Percentiles rank a stretch among this genome's conserved stretches.
phyloP scores from a whole-genome alignment of 2,113 vertebrate genomes.

The Scatophagus argus region DNA sequence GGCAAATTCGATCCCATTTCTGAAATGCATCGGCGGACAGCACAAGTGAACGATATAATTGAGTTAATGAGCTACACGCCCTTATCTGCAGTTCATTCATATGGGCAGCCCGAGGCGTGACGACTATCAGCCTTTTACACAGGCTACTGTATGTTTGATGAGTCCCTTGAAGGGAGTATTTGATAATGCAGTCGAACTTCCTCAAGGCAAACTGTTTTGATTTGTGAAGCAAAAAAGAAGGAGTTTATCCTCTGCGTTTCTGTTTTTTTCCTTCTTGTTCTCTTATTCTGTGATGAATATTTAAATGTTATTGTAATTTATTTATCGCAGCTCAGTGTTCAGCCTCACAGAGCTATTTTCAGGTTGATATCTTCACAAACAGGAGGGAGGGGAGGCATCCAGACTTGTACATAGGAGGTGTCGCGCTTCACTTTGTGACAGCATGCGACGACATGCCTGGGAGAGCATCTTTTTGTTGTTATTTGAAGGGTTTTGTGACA shows the following conservation, averaged over 20 bases:
- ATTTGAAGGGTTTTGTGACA: conserved; percentile 71
- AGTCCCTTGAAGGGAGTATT: conserved; percentile 62
- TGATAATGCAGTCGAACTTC: conserved; percentile 60
- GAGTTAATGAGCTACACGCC: conserved; percentile 73
- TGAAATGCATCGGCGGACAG: conserved; percentile 51
- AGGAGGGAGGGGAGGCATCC: conserved; percentile 18
- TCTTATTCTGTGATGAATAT: conserved; percentile 68
- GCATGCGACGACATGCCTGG: conserved; percentile 13
- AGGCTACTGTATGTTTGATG: conserved; percentile 74
- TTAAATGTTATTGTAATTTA: conserved; percentile 70
- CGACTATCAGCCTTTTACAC: conserved; percentile 68
- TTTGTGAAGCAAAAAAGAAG: conserved; percentile 50
- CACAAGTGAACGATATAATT: conserved; percentile 62
- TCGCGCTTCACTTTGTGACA: conserved; percentile 59
- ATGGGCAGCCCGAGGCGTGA: conserved; percentile 62
- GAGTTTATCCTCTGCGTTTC: conserved; percentile 47
- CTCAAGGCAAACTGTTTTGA: conserved; percentile 68
- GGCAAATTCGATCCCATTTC: conserved; percentile 51
- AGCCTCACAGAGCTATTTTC: conserved; percentile 64
- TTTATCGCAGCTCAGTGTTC: conserved; percentile 60
- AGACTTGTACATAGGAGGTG: conserved; percentile 50
- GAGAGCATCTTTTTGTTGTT: conserved; percentile 61
- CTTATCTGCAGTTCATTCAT: conserved; percentile 73
- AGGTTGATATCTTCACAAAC: conserved; percentile 61
- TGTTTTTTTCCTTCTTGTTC: conserved; percentile 6